These are phyloP conservation scores for Electrophaes corylata DNA, from an alignment of 2,888 invertebrate genomes.

Conservation along the genomic window DNA sequence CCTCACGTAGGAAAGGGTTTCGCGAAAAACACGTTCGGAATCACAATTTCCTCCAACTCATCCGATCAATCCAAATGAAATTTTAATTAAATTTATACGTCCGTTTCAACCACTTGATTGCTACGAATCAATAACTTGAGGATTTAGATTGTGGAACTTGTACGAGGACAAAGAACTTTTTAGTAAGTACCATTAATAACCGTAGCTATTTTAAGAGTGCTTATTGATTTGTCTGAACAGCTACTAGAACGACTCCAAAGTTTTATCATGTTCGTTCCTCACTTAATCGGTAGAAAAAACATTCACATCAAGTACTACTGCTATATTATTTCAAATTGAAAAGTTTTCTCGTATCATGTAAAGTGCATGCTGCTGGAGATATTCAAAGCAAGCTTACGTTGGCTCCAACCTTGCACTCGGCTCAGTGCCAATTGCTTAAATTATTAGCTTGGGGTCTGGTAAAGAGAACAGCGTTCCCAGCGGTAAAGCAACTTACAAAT, in stretches of 20 bases:
- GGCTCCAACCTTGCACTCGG: slow-evolving; percentile 43
- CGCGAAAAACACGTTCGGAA: slow-evolving; percentile 16
- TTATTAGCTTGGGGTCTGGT: slow-evolving; percentile 41
- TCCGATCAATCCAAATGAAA: slow-evolving; percentile 13
- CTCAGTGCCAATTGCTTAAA: slow-evolving; percentile 52
- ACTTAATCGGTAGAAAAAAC: background rate
- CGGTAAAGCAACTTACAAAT: slow-evolving; percentile 10
- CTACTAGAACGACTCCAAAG: background rate
- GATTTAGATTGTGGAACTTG: background rate
- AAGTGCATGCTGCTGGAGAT: slow-evolving; percentile 29
- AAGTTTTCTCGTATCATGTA: slow-evolving; percentile 1
- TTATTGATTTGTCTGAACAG: background rate
- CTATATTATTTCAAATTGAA: background rate
- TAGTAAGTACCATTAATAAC: background rate
- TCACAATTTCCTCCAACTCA: slow-evolving; percentile 19
- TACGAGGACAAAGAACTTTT: background rate
- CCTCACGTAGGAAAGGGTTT: slow-evolving; percentile 23
- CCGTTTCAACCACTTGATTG: slow-evolving; percentile 7
- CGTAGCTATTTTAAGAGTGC: background rate
- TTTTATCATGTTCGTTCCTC: background rate
- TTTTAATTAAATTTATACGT: slow-evolving; percentile 21
- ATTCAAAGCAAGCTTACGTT: slow-evolving; percentile 45
- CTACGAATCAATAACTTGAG: slow-evolving; percentile 10
- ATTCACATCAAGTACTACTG: background rate
- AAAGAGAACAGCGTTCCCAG: slow-evolving; percentile 16